These are phyloP conservation scores for Cebus imitator DNA, from an alignment of 2,113 vertebrate genomes.

Conservation along the genomic window DNA sequence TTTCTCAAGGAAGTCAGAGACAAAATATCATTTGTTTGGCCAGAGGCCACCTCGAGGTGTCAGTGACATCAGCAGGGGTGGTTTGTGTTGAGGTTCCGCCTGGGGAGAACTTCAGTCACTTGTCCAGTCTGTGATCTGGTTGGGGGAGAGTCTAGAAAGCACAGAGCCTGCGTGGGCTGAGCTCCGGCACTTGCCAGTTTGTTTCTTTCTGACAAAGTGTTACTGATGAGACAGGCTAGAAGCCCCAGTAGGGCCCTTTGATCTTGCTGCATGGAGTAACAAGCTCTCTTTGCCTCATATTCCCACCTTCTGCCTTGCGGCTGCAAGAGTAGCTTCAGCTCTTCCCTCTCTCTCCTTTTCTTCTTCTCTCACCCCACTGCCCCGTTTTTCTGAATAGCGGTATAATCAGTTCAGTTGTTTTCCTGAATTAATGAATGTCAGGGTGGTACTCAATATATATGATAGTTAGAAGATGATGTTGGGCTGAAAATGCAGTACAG, in stretches of 20 bases:
- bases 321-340: neutral
- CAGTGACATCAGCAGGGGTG: conserved; percentile 25
- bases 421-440: neutral
- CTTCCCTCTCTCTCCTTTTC: neutral
- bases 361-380: too few relatives aligned
- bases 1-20: conserved; percentile 67
- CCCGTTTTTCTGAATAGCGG: neutral
- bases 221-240: neutral
- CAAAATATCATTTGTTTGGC: conserved; percentile 62
- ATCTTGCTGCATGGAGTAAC: neutral
- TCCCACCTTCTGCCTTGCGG: neutral
- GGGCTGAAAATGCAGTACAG: neutral
- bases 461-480: neutral
- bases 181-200: neutral
- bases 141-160: neutral
- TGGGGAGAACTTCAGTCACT: conserved; percentile 24
- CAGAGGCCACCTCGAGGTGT: neutral
- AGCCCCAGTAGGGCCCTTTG: conserved; percentile 3
- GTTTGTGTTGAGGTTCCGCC: conserved; percentile 29
- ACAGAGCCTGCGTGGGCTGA: neutral
- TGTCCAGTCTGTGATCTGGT: neutral
- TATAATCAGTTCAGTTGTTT: neutral
- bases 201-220: conserved; percentile 34
- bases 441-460: neutral
- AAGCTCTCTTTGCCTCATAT: neutral